Evolutionary conservation across 2,113 vertebrate species (phyloP).

Genomic region (Thunnus thynnus): DNA sequence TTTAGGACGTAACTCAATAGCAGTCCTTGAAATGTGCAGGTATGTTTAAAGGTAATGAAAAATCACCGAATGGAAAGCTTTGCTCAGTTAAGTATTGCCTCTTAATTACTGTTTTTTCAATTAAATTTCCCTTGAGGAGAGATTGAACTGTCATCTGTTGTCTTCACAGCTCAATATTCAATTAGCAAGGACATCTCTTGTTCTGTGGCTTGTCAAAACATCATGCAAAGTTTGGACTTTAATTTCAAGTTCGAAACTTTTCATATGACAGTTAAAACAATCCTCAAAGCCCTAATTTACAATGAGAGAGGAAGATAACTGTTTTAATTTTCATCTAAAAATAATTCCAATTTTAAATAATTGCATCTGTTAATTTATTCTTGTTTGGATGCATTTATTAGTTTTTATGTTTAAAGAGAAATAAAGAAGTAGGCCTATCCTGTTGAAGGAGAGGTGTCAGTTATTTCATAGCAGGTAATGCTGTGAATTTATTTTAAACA

Average conservation of each 20-base stretch:
- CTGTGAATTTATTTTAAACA: no score
- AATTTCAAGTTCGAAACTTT: neutral
- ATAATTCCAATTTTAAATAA: no score
- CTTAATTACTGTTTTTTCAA: neutral
- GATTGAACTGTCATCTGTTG: neutral
- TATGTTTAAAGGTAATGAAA: neutral
- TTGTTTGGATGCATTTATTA: no score
- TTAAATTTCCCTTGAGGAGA: neutral
- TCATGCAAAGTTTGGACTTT: neutral
- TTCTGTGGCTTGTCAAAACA: neutral
- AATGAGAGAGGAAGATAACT: no score
- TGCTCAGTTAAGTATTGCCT: neutral
- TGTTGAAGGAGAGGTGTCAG: no score
- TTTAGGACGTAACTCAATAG: no score
- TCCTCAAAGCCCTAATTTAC: neutral
- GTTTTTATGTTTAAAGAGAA: no score
- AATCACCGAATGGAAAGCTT: constrained; percentile 3
- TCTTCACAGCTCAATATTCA: neutral
- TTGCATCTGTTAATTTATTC: no score
- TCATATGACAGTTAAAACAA: neutral
- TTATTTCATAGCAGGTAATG: no score
- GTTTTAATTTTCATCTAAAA: no score
- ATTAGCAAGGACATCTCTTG: neutral
- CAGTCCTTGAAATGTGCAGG: neutral
- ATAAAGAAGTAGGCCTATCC: no score